phyloP scores from a whole-genome alignment of 2,888 invertebrate genomes.

The Siphlonurus alternatus region DNA sequence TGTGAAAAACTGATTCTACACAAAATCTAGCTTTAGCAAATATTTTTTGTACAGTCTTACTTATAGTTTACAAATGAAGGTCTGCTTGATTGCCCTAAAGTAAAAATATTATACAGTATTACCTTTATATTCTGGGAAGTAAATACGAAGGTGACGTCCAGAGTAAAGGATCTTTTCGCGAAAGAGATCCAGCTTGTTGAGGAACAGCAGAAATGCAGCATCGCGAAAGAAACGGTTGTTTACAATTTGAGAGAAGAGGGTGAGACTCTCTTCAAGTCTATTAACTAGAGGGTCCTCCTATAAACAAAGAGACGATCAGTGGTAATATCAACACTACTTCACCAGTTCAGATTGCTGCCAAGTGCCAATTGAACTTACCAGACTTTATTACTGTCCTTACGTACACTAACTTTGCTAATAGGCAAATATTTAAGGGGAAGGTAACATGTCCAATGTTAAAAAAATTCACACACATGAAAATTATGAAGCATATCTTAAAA shows the following conservation, averaged over 20 bases:
- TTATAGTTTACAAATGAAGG: too few species aligned
- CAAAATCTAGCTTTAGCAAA: too few species aligned
- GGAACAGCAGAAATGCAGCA: constrained; percentile 42
- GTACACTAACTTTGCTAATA: not conserved
- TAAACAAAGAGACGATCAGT: too few species aligned
- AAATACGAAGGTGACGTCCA: constrained; percentile 38
- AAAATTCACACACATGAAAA: too few species aligned
- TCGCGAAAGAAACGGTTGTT: constrained; percentile 45
- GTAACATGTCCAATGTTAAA: too few species aligned
- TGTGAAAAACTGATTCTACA: too few species aligned
- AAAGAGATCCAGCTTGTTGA: constrained; percentile 48
- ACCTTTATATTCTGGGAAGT: constrained; percentile 41
- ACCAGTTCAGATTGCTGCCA: not conserved
- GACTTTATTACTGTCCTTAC: not conserved
- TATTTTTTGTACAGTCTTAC: too few species aligned
- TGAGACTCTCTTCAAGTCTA: constrained; percentile 43
- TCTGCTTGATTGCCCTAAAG: too few species aligned
- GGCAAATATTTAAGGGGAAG: too few species aligned
- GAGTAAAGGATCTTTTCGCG: constrained; percentile 44
- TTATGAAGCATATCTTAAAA: too few species aligned
- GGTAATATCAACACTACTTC: constrained; percentile 6
- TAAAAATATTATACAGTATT: too few species aligned
- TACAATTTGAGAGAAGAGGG: constrained; percentile 43
- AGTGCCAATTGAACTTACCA: not conserved
- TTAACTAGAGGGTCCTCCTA: constrained; percentile 42